Base-by-base conservation (phyloP, 92 coral and sea anemone species). In the Virgularia gustaviana region DNA sequence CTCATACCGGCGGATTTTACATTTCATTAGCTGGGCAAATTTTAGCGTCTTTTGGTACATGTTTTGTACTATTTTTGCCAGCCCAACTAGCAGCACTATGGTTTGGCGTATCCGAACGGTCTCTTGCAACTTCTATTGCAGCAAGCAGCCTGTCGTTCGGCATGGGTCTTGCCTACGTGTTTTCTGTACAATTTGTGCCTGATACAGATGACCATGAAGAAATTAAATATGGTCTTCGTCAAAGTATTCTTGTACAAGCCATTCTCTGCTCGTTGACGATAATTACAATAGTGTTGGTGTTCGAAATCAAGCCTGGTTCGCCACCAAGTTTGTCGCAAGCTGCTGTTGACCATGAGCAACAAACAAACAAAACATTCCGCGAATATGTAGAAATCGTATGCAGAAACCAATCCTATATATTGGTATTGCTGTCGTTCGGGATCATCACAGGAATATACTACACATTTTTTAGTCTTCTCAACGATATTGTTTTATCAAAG, bases 301-400 rank as follows among this genome's bases (percentile, higher is more conserved):
- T 66, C 9, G 73, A 66, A 28, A 66, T 43, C 6, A 52, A 39
- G 20, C 73, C 73, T 10, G 37, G 57, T 2, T 5, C 57, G 0
- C 73, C 73, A 7, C 73, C 73, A 12, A 66, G 73, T 44, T 37
- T 22, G 29, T 66, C 73, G 16, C 73, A 66, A 47, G 73, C 73
- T 4, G 73, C 57, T 2, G 57, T 47, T 18, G 27, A 38, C 9
- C 16, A 18, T 23, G 52, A 42, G 25, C 55, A 66, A 0, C 57
- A 25, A 13, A 19, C 8, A 24, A 66, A n/a, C 18, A 49, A 36
- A 10, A 32, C 73, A 23, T 66, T 24, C 22, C 52, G 43, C 16
- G 42, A 44, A 23, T 66, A 56, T 44, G 27, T 66, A n/a, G 20
- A 18, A 27, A 25, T 39, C 19, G 12, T 44, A 35, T 42, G 43